Percentiles rank a stretch among this genome's conserved stretches.
These are phyloP conservation scores for Megaleporinus macrocephalus DNA, from an alignment of 2,113 vertebrate species.

Conservation along the genomic window DNA sequence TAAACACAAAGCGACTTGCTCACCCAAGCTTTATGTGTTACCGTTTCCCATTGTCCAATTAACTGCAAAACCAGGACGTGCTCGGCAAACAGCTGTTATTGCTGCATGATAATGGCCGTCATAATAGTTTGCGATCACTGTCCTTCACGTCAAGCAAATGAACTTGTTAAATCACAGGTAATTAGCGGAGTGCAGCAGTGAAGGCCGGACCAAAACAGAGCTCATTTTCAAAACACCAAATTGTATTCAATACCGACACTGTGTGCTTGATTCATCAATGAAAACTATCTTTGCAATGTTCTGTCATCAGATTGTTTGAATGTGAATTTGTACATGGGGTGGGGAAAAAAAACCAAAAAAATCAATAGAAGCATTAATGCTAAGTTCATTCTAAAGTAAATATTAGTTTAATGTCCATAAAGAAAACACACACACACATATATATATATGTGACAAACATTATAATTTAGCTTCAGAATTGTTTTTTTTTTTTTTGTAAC, in stretches of 20 bases:
- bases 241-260: constrained; percentile 14
- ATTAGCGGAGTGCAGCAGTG: constrained; percentile 67
- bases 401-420: no score
- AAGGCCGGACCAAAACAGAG: constrained; percentile 48
- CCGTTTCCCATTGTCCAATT: constrained; percentile 75
- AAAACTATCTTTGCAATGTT: neutral
- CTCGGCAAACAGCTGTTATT: constrained; percentile 49
- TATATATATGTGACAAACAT: no score
- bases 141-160: constrained; percentile 66
- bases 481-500: no score
- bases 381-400: no score
- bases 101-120: constrained; percentile 65
- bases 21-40: constrained; percentile 69
- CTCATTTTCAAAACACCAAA: constrained; percentile 22
- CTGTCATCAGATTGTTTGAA: neutral
- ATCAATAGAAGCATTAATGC: no score
- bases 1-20: constrained; percentile 64
- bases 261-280: neutral
- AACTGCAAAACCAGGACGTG: constrained; percentile 60
- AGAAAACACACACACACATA: no score
- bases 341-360: neutral
- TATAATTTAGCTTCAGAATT: no score
- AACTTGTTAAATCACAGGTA: constrained; percentile 72
- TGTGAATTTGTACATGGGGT: neutral
- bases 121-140: constrained; percentile 68